Base-by-base conservation (phyloP, 2,888 invertebrate genomes). In the Hypolimnas misippus region DNA sequence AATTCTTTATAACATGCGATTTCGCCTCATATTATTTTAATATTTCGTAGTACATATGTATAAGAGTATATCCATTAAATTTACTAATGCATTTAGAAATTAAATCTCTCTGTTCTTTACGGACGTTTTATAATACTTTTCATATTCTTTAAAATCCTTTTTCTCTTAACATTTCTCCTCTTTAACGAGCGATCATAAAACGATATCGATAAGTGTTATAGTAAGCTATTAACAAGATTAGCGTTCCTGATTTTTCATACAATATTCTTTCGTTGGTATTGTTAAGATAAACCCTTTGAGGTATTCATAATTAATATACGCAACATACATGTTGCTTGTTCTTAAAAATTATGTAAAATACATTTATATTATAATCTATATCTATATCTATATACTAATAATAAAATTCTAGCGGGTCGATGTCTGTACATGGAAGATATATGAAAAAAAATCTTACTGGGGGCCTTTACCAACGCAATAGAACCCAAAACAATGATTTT, bases 191-290 rank as follows among this genome's bases (percentile, higher is more conserved):
- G 42, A 6, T 42, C 6, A 7, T 42, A 42, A 42, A 16, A 16
- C 17, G 42, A 42, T 42, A 17, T 10, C 42, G 42, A 42, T 42
- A 42, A 42, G 42, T 42, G 17, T 42, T 42, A 42, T 17, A 42
- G 42, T 42, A 16, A 42, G 17, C 17, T 42, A 42, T 42, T 42
- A 42, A 42, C n/a, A 17, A 42, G 42, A 42, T 42, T 42, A 16
- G 38, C 38, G 38, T 40, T 42, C 42, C 7, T 17, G 42, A 42
- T 42, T 42, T 42, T 42, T 17, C 42, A 38, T 38, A 42, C 16
- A 42, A 42, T 42, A 42, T 42, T 38, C n/a, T 12, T n/a, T n/a
- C 35, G 12, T n/a, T 38, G n/a, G 12, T 38, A 38, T 38, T 38
- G 2, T 38, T n/a, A 38, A 3, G 35, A 38, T 12, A n/a, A 38